phyloP scores from a whole-genome alignment of 2,113 vertebrate species.

The Carlito syrichta region DNA sequence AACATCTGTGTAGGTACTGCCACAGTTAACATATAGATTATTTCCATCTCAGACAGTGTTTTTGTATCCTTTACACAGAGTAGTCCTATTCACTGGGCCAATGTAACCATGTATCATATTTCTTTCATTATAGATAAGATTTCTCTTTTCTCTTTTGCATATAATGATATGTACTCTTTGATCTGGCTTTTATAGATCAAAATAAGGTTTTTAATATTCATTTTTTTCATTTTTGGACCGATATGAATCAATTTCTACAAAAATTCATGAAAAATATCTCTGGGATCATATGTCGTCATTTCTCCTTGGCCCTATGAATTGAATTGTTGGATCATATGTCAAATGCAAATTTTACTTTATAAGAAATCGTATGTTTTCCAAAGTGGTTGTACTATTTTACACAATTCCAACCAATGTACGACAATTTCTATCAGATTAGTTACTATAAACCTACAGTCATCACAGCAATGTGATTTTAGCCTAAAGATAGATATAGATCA shows the following conservation, averaged over 20 bases:
- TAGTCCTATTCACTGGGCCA: not conserved
- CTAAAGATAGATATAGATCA: not conserved
- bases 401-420: not conserved
- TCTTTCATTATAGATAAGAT: not conserved
- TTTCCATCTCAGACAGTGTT: not conserved
- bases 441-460: not conserved
- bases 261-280: not conserved
- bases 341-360: not conserved
- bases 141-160: not conserved
- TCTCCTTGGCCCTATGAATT: not conserved
- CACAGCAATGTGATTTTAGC: not conserved
- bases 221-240: not conserved
- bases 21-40: not conserved
- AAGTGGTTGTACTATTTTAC: not conserved
- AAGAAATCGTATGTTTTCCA: not conserved
- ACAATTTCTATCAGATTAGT: not conserved
- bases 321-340: not conserved
- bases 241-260: not conserved
- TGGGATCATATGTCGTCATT: not conserved
- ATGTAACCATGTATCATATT: not conserved
- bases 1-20: not conserved
- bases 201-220: not conserved
- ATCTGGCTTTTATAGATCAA: not conserved
- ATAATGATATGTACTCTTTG: not conserved
- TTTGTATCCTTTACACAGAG: not conserved